Evolutionary conservation across 2,797 vertebrate genomes (phyloP).

Genomic region (Podarcis lilfordi): DNA sequence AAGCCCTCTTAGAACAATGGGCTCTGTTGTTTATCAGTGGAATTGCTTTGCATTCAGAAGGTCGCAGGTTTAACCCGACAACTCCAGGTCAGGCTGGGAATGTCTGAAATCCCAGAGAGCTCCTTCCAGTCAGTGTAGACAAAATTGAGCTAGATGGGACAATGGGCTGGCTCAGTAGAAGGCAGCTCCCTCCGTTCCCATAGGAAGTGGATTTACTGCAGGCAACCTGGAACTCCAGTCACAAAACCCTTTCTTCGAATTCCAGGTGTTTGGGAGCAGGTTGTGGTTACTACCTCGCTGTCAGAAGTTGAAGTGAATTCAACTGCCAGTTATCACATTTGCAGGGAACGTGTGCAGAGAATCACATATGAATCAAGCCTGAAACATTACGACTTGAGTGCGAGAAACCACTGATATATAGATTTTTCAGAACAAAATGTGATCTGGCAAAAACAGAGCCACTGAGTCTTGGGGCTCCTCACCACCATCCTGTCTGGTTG

Average conservation of each 20-base stretch:
- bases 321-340: background rate
- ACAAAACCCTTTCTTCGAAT: background rate
- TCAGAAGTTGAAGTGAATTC: background rate
- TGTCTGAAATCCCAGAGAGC: too few relatives aligned
- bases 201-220: background rate
- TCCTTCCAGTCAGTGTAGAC: too few relatives aligned
- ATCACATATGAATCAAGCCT: too few relatives aligned
- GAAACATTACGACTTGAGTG: background rate
- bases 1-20: background rate
- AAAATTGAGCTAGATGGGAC: too few relatives aligned
- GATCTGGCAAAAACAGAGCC: background rate
- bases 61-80: too few relatives aligned
- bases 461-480: background rate
- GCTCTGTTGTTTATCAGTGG: background rate
- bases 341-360: background rate
- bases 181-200: too few relatives aligned
- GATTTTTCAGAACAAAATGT: background rate
- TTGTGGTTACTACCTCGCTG: background rate
- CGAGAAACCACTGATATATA: background rate
- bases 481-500: too few relatives aligned
- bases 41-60: too few relatives aligned
- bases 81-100: too few relatives aligned
- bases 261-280: background rate
- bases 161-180: too few relatives aligned
- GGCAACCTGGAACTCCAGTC: background rate